A percentile compares a stretch with the other conserved stretches of the same genome.
phyloP scores from a whole-genome alignment of 2,888 invertebrate genomes.

The Mesochorus sp. region DNA sequence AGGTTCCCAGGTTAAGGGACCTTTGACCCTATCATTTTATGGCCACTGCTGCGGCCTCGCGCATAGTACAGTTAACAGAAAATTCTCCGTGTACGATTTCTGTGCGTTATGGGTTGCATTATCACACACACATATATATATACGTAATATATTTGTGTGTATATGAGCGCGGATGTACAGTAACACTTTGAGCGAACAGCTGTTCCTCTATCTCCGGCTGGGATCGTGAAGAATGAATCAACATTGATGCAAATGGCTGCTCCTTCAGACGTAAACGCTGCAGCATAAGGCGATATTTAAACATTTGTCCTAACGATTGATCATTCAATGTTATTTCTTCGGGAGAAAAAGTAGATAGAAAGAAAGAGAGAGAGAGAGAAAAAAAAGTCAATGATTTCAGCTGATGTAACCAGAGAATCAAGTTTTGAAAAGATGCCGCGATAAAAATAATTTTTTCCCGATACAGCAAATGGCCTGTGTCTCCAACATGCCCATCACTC shows the following conservation, averaged over 20 bases:
- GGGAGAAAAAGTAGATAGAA: not conserved
- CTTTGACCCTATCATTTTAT: constrained; percentile 62
- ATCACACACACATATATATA: not conserved
- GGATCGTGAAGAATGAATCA: too few relatives aligned
- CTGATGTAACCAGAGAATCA: too few relatives aligned
- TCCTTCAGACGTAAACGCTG: too few relatives aligned
- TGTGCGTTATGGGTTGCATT: not conserved
- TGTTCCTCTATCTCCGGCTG: too few relatives aligned
- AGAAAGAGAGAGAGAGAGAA: not conserved
- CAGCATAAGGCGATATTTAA: too few relatives aligned
- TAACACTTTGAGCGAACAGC: too few relatives aligned
- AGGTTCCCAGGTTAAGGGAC: constrained; percentile 51
- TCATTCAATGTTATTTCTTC: not conserved
- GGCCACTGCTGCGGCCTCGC: constrained; percentile 33
- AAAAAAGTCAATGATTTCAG: too few relatives aligned
- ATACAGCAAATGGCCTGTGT: too few relatives aligned
- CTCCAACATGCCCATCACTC: too few relatives aligned
- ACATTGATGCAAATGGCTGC: too few relatives aligned
- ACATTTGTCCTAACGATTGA: not conserved
- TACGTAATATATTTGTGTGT: constrained; percentile 5
- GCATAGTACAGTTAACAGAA: constrained; percentile 48
- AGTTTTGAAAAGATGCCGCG: too few relatives aligned
- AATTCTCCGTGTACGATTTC: constrained; percentile 42
- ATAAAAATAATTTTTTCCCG: not conserved
- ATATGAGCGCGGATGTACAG: too few relatives aligned